Conservation (phyloP, 1,140 invertebrate species). For the Saxidomus purpurata region DNA sequence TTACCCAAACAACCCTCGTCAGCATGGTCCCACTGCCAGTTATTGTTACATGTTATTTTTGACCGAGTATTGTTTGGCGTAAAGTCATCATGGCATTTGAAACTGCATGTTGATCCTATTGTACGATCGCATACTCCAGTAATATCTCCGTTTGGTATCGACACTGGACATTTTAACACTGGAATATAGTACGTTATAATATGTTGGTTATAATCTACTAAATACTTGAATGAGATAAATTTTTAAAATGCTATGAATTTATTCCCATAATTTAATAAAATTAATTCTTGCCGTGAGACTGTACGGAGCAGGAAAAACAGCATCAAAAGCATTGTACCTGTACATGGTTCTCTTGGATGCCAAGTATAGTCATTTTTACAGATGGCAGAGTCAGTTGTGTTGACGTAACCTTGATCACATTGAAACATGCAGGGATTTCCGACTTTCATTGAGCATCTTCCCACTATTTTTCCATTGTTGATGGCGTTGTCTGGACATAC, state of each 20-base stretch:
- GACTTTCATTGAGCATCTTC: neutral
- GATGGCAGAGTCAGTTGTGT: neutral
- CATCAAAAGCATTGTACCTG: too few relatives aligned
- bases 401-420: too few relatives aligned
- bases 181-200: too few relatives aligned
- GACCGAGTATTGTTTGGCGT: neutral
- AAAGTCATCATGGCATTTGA: neutral
- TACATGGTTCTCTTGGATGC: neutral
- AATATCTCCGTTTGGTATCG: neutral
- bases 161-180: neutral
- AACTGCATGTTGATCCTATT: neutral
- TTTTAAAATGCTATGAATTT: too few relatives aligned
- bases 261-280: too few relatives aligned
- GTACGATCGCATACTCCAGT: neutral
- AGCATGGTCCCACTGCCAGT: neutral
- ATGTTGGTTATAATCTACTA: too few relatives aligned
- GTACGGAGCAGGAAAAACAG: too few relatives aligned
- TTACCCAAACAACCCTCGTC: neutral
- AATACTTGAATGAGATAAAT: too few relatives aligned
- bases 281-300: too few relatives aligned
- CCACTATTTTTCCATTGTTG: neutral
- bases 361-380: neutral
- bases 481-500: too few relatives aligned
- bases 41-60: neutral
- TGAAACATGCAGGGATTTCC: neutral